Conservation (phyloP, 1,140 invertebrate genomes). For the Leptonema lineaticorne region DNA sequence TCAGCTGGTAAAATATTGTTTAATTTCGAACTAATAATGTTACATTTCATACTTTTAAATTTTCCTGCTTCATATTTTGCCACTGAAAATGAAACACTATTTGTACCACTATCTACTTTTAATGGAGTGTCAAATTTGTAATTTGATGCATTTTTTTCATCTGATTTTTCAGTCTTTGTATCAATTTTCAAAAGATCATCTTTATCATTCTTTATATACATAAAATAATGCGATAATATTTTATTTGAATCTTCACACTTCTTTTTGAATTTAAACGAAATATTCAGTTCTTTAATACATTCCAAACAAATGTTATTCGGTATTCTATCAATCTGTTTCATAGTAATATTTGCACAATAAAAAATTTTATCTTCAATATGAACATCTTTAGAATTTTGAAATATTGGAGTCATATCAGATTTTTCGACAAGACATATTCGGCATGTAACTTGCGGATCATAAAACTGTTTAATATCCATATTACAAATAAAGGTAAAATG, state of each 20-base stretch:
- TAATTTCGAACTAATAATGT: no score
- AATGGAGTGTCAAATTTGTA: no score
- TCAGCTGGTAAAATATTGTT: no score
- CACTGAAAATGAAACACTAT: no score
- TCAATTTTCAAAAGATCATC: no score
- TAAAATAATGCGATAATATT: conserved; percentile 10
- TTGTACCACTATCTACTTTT: no score
- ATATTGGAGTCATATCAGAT: conserved; percentile 23
- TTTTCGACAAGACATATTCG: conserved; percentile 27
- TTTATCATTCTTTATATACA: no score
- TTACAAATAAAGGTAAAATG: no score
- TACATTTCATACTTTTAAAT: no score
- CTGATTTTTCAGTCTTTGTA: no score
- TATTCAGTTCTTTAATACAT: conserved; percentile 31
- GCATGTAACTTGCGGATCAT: not conserved
- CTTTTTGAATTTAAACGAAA: conserved; percentile 29
- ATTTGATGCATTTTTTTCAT: no score
- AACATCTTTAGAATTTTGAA: not conserved
- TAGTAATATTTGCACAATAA: conserved; percentile 30
- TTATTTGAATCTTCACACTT: conserved; percentile 36
- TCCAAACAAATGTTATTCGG: conserved; percentile 24
- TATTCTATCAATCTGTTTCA: conserved; percentile 16
- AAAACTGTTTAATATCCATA: not conserved
- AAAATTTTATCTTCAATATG: conserved; percentile 27
- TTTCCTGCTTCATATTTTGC: no score